phyloP scores from a whole-genome alignment of 2,888 invertebrate species.

The Rhagonycha lutea region DNA sequence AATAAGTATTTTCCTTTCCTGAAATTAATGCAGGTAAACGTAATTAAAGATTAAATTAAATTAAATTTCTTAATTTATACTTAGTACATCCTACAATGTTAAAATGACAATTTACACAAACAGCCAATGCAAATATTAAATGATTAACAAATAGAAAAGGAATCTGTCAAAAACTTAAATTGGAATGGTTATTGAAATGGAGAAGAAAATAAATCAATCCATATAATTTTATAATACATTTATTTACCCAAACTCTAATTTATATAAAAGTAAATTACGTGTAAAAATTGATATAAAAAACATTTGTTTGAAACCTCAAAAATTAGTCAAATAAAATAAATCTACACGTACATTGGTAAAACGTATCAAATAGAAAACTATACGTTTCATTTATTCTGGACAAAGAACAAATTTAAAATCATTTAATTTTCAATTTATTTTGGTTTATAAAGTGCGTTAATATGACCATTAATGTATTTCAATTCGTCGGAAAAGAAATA shows the following conservation, averaged over 20 bases:
- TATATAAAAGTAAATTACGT: neutral
- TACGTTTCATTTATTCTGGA: neutral
- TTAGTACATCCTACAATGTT: neutral
- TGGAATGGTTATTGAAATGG: neutral
- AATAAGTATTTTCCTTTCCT: neutral
- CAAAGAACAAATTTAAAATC: neutral
- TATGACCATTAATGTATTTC: neutral
- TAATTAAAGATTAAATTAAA: neutral
- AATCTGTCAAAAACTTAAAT: neutral
- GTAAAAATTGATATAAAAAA: neutral
- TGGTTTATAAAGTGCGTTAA: neutral
- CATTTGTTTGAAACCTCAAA: neutral
- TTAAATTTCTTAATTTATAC: neutral
- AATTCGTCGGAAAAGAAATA: neutral
- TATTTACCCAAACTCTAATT: neutral
- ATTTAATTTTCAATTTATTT: neutral
- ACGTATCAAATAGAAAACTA: neutral
- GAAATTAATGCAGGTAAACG: neutral
- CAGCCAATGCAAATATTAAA: neutral
- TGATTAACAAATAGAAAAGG: neutral
- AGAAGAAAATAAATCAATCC: neutral
- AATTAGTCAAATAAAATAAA: neutral
- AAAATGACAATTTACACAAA: neutral
- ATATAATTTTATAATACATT: neutral
- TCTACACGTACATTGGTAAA: neutral